Base-by-base conservation (phyloP, 2,888 invertebrate species). In the Crematogaster levior region DNA sequence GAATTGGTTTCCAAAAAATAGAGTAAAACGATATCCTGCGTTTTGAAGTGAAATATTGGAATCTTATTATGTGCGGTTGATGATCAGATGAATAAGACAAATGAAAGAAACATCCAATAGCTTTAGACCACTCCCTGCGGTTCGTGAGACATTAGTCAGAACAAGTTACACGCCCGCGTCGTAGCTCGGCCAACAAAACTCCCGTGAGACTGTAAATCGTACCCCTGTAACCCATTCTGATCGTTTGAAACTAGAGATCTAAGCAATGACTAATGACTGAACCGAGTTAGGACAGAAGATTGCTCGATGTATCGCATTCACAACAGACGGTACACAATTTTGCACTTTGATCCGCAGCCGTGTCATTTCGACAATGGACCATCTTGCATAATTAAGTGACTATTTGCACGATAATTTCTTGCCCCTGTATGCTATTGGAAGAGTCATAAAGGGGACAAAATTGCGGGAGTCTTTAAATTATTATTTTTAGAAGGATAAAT, bases 311-410 rank as follows among this genome's bases (percentile, higher is more conserved):
- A 81, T 83, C 84, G 89, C 72, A 88, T 89, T 88, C 85, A 85
- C 83, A 79, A 80, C 74, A 58, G 77, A 53, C n/a, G 83, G 86
- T 89, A 92, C 92, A 91, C 91, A 91, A 92, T 87, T 91, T 90
- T 89, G 91, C 90, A 91, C 92, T 91, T 83, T 74, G 86, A 85
- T 80, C 68, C 74, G 60, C 68, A 34, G 34, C 82, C 27, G 68
- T 21, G 40, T 85, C 85, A 60, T 81, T 24, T 75, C 70, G 63
- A 85, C 86, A 74, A 85, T 68, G 80, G 81, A 77, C 83, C 77
- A 66, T 56, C 51, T 81, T 68, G 80, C 81, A 70, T 81, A 80
- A 88, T 85, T 88, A 86, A 90, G 88, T 83, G 79, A 46, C 80
- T 56, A 81, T 85, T 79, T 84, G 65, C 56, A 48, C 4, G 43